Conservation (phyloP, 2,797 vertebrate genomes). For the Anas capensis region DNA sequence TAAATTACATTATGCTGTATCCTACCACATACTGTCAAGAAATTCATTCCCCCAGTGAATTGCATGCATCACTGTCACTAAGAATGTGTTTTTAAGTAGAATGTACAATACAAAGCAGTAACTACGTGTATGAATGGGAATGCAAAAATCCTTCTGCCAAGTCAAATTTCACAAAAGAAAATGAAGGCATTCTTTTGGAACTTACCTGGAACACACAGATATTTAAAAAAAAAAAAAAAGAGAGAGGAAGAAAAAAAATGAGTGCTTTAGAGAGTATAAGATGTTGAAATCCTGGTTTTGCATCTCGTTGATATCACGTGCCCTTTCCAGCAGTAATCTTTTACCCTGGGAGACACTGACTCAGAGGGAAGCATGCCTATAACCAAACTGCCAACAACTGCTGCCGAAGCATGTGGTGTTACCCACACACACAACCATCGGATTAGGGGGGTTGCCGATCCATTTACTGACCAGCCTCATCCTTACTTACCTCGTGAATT, state of each 20-base stretch:
- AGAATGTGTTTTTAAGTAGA: neutral
- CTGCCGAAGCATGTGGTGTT: neutral
- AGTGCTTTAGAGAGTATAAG: neutral
- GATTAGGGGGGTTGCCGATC: neutral
- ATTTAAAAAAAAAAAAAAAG: neutral
- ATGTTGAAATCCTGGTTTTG: neutral
- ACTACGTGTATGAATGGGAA: neutral
- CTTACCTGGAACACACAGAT: neutral
- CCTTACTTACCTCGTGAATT: neutral
- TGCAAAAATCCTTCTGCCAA: neutral
- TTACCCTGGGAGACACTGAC: neutral
- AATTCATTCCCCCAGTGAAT: neutral
- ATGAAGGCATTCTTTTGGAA: neutral
- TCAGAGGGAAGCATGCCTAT: neutral
- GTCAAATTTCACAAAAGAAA: neutral
- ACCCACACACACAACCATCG: neutral
- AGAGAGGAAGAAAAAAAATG: accelerated
- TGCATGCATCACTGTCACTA: neutral
- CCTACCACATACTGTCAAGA: neutral
- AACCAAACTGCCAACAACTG: neutral
- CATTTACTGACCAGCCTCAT: neutral
- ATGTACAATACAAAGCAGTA: neutral
- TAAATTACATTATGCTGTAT: neutral
- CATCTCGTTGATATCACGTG: neutral
- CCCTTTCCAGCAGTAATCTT: neutral